Conservation (phyloP, 2,797 vertebrate genomes). For the Sebastes taczanowskii region DNA sequence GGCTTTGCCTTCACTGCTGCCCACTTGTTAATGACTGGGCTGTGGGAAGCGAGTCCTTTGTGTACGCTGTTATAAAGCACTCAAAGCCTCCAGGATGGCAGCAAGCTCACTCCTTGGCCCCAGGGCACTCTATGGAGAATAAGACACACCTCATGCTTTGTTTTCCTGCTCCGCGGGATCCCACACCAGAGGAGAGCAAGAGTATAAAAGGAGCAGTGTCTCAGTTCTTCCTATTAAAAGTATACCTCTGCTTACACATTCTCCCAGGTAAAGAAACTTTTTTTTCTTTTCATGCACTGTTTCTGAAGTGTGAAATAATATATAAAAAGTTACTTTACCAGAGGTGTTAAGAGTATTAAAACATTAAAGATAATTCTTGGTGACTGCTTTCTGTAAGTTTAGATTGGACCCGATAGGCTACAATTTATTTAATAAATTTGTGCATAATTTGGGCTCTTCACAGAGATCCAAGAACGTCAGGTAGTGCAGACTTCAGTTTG, state of each 20-base stretch:
- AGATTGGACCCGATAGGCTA: conserved; percentile 30
- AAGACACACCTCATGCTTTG: conserved; percentile 80
- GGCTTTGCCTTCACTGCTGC: conserved; percentile 71
- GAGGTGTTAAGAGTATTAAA: conserved; percentile 26
- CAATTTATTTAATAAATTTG: conserved; percentile 46
- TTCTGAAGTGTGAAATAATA: not conserved
- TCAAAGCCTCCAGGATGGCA: conserved; percentile 82
- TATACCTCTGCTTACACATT: conserved; percentile 22
- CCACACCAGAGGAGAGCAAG: conserved; percentile 53
- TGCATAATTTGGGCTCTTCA: conserved; percentile 54
- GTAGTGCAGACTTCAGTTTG: no score
- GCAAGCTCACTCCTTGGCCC: conserved; percentile 81
- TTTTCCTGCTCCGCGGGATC: conserved; percentile 73
- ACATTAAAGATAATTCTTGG: conserved; percentile 34
- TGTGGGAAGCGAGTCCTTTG: conserved; percentile 75
- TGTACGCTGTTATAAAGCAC: conserved; percentile 85
- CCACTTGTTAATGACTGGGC: conserved; percentile 82
- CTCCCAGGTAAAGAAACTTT: conserved; percentile 22
- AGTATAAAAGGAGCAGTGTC: conserved; percentile 41
- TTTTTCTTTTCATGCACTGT: not conserved
- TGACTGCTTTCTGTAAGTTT: conserved; percentile 43
- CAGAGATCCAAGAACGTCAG: conserved; percentile 14
- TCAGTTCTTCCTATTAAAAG: conserved; percentile 50
- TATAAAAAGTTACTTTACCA: not conserved
- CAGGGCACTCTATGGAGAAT: conserved; percentile 75